A percentile compares a stretch with the other conserved stretches of the same genome.
Conservation (phyloP, 2,888 invertebrate genomes). For the Lasioglossum calceatum region DNA sequence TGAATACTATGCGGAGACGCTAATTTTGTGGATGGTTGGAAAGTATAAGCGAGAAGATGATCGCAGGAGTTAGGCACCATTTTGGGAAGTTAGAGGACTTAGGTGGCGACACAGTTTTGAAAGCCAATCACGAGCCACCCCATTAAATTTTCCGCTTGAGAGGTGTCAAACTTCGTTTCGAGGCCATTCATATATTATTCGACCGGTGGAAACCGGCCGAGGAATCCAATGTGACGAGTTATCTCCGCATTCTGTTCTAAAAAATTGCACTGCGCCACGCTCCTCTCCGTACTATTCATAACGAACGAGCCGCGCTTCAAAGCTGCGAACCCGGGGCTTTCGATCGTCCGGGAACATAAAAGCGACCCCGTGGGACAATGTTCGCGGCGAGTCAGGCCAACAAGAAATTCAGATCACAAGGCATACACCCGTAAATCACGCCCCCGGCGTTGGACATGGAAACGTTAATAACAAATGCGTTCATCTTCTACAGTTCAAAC, state of each 20-base stretch:
- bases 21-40: background rate
- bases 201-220: background rate
- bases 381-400: background rate
- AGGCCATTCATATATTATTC: slow-evolving; percentile 18
- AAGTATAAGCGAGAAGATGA: background rate
- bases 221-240: background rate
- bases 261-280: background rate
- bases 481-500: background rate
- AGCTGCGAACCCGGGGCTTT: background rate
- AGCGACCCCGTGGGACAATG: background rate
- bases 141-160: slow-evolving; percentile 17
- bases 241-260: background rate
- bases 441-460: background rate
- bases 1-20: too few species aligned
- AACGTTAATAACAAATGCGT: slow-evolving; percentile 3
- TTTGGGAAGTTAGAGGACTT: background rate
- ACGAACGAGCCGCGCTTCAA: slow-evolving; percentile 16
- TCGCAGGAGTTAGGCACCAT: background rate
- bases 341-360: background rate
- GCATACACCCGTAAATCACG: background rate
- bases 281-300: background rate
- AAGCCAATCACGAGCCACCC: background rate
- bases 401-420: slow-evolving; percentile 13
- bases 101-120: background rate
- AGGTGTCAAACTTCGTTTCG: slow-evolving; percentile 8